Base-by-base conservation (phyloP, 2,888 invertebrate genomes). In the Crioceris asparagi region DNA sequence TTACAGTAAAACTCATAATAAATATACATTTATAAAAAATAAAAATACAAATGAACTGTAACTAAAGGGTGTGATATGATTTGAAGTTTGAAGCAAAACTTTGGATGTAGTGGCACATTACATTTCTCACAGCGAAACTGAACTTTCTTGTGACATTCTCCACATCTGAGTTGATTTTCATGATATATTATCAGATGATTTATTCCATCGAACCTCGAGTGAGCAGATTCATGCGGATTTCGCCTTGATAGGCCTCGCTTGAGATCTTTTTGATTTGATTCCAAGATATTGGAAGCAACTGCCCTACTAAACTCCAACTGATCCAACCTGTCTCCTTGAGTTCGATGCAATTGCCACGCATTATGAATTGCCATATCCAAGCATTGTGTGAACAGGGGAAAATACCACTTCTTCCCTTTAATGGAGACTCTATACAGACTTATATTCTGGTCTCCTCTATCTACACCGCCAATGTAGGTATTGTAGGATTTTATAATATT, bases 401-500 rank as follows among this genome's bases (percentile, higher is more conserved):
- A 26, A 7, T 8, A 26, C 26, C 26, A 26, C 26, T 26, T 26
- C 8, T n/a, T 14, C n/a, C 16, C 16, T 29, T 11, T 27, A 11
- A 6, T 25, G 10, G 26, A n/a, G 4, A 14, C 14, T 34, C 26
- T 5, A 25, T 34, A 29, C 16, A 29, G 29, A 29, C 29, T 12
- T 4, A 29, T 3, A 12, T 29, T 29, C 15, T 29, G 6, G 27
- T 35, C 26, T 23, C 26, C 23, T 17, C 35, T 35, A 26, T 35
- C 35, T 11, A 29, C 35, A 26, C 35, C 35, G 15, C 18, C 23
- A 23, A 25, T 25, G 14, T 17, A 18, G 17, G 4, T 19, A 18
- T 32, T 32, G 11, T 32, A 17, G 19, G 35, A 32, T 29, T 35
- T 35, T 29, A 35, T 35, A 4, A 35, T 27, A 35, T 35, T 15